Evolutionary conservation across 2,888 invertebrate genomes (phyloP).

Genomic region (Seira musarum): DNA sequence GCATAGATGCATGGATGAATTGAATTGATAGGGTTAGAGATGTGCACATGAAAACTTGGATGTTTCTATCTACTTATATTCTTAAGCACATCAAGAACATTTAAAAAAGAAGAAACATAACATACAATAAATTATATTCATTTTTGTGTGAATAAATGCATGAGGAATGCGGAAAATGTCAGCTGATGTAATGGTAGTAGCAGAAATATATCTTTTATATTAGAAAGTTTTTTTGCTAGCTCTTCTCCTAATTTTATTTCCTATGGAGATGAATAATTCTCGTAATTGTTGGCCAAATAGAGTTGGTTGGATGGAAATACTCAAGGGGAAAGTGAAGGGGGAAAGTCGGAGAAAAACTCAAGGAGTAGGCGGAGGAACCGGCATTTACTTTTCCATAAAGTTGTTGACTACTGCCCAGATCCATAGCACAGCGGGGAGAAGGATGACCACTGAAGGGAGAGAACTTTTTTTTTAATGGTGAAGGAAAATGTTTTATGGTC

Average conservation of each 20-base stretch:
- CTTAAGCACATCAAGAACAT: neutral
- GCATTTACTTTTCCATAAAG: slow-evolving; percentile 8
- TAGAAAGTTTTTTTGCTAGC: neutral
- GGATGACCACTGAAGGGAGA: neutral
- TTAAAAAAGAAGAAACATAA: neutral
- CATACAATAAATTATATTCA: neutral
- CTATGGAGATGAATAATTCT: slow-evolving; percentile 2
- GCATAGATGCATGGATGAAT: neutral
- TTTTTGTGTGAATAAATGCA: slow-evolving; percentile 14
- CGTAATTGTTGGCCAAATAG: slow-evolving; percentile 6
- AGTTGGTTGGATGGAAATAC: neutral
- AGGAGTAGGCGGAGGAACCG: neutral
- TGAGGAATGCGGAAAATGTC: slow-evolving; percentile 6
- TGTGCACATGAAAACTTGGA: no score
- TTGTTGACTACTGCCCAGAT: neutral
- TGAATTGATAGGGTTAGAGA: no score
- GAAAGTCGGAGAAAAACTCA: neutral
- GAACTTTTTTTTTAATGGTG: neutral
- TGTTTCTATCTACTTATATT: neutral
- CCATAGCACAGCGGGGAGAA: neutral
- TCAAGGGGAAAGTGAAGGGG: neutral
- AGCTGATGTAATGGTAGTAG: neutral
- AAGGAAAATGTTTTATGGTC: slow-evolving; percentile 2
- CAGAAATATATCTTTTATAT: neutral
- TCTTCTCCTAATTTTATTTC: neutral